Evolutionary conservation across 2,797 vertebrate species (phyloP), one percentile per base, ranked within the genome.

Genomic region (Eulemur albifrons): DNA sequence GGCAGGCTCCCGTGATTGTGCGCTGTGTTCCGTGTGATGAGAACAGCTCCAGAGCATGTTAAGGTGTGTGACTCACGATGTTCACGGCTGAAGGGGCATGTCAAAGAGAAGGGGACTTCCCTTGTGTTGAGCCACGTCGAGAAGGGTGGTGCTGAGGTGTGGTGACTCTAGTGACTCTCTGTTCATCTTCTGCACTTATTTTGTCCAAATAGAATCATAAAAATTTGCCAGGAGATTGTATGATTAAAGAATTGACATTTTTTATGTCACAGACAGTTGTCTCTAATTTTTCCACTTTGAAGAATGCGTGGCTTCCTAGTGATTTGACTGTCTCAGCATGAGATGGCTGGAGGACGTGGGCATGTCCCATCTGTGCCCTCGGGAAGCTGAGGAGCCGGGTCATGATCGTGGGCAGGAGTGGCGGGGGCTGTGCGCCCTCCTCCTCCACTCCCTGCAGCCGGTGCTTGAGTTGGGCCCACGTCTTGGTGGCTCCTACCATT

Each of bases 21-120:
- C 8, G 0, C 14, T 13, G 0, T 54, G 27, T 13, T 25, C 69
- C 1, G 0, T 0, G 52, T 9, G 70, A 32, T 2, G 0, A 12
- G 61, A 43, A 12, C 17, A n/a, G 10, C 9, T 35, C 17, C 32
- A 14, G 52, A n/a, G 32, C 4, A 17, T 18, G n/a, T 17, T 9
- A 20, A 25, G n/a, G 38, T 12, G 61, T 25, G 40, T 50, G 32
- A 20, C 5, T 7, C 18, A 9, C 1, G 67, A 35, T 5, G 4
- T 9, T 67, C n/a, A n/a, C 8, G 10, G 8, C 11, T 65, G 50
- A 8, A 20, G 17, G 1, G 27, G 45, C 12, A 0, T 5, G 4
- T 30, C 8, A 1, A 6, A 27, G 65, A 9, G 8, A 23, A 20
- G 30, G 10, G 14, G 2, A 21, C 20, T 9, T 12, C 3, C 48